Evolutionary conservation across 2,797 vertebrate species (phyloP).

Genomic region (Melanotaenia boesemani): DNA sequence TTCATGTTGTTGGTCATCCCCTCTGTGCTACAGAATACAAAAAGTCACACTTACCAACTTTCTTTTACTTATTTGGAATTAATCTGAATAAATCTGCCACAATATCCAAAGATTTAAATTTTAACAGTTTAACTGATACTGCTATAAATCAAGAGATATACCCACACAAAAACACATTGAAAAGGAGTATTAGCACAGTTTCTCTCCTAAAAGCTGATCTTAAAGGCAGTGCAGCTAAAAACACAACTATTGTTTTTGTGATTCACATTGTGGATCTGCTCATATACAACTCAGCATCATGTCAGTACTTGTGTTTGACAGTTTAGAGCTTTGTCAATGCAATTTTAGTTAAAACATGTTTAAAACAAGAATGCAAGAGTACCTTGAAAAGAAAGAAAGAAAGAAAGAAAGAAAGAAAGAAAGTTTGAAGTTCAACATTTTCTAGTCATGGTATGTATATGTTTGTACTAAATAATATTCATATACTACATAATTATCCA

Average conservation of each 20-base stretch:
- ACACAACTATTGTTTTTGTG: too few species aligned
- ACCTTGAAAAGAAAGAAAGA: too few species aligned
- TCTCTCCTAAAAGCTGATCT: too few species aligned
- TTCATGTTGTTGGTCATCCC: conserved; percentile 48
- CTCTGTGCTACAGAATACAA: conserved; percentile 23
- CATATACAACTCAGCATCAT: not conserved
- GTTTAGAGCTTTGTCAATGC: not conserved
- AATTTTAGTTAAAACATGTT: not conserved
- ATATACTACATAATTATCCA: too few species aligned
- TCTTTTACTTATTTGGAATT: conserved; percentile 12
- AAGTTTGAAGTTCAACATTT: too few species aligned
- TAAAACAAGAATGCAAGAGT: not conserved
- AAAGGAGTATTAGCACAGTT: not conserved
- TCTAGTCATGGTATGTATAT: too few species aligned
- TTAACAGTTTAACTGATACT: conserved; percentile 18
- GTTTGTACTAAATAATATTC: too few species aligned
- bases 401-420: too few species aligned
- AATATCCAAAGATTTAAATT: conserved; percentile 2
- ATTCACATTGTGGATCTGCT: too few species aligned
- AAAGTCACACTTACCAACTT: conserved; percentile 6
- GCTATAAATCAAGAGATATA: conserved; percentile 15
- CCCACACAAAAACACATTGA: conserved; percentile 3
- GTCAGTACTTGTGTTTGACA: not conserved
- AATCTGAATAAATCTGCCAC: not conserved
- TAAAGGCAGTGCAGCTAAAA: too few species aligned